Evolutionary conservation across 2,113 vertebrate species (phyloP).

Genomic region (Tiliqua scincoides): DNA sequence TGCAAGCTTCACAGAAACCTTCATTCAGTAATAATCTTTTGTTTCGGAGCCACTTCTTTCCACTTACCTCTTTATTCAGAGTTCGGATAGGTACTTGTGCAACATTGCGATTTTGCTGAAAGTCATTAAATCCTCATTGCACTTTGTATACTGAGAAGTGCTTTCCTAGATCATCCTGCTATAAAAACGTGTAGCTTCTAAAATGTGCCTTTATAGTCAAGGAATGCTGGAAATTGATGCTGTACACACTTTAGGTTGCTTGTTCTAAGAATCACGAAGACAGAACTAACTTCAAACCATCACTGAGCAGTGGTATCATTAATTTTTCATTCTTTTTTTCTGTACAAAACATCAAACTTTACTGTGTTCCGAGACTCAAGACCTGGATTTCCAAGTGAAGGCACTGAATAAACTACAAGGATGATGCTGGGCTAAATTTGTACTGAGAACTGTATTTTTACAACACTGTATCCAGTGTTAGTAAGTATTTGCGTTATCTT

Average conservation of each 20-base stretch:
- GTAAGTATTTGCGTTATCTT: too few relatives aligned
- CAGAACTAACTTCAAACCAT: neutral
- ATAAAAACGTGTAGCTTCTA: neutral
- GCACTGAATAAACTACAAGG: neutral
- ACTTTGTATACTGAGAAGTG: neutral
- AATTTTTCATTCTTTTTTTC: neutral
- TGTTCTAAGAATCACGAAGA: neutral
- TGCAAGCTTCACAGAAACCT: constrained; percentile 10
- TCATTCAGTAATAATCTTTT: neutral
- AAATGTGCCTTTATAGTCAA: neutral
- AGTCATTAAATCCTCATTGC: neutral
- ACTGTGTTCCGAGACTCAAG: neutral
- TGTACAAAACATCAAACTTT: neutral
- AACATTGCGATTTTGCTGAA: neutral
- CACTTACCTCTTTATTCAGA: neutral
- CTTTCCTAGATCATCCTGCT: neutral
- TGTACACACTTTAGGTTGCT: neutral
- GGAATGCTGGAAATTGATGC: neutral
- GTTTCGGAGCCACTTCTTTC: neutral
- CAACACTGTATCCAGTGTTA: too few relatives aligned
- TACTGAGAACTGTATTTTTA: too few relatives aligned
- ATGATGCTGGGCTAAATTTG: too few relatives aligned
- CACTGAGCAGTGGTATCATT: neutral
- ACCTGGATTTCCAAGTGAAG: neutral
- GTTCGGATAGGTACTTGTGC: neutral